Evolutionary conservation across 2,113 vertebrate species (phyloP).

Genomic region (Carlito syrichta): DNA sequence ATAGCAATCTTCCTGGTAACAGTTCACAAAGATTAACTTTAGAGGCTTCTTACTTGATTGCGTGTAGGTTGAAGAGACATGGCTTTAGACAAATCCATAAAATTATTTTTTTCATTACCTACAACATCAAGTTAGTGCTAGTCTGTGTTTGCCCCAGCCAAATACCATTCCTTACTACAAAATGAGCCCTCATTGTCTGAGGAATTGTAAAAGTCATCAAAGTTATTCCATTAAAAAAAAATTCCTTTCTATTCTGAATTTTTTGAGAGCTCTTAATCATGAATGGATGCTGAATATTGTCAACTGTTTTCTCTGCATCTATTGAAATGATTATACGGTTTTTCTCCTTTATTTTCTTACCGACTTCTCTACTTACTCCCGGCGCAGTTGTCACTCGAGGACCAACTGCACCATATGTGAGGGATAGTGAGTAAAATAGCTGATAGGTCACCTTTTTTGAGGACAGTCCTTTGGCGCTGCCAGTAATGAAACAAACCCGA

Average conservation of each 20-base stretch:
- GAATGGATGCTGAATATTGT: background rate
- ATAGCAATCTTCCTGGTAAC: background rate
- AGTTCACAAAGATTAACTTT: constrained; percentile 33
- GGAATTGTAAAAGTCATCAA: constrained; percentile 27
- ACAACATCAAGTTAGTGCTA: constrained; percentile 20
- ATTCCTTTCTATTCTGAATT: background rate
- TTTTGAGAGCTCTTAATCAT: background rate
- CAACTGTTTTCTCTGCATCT: background rate
- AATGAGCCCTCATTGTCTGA: constrained; percentile 12
- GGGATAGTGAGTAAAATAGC: background rate
- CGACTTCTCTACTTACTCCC: background rate
- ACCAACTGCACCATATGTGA: background rate
- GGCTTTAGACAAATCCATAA: constrained; percentile 51
- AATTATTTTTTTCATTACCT: constrained; percentile 30
- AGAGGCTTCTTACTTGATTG: constrained; percentile 5
- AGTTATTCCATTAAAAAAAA: constrained; percentile 48
- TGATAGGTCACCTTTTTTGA: background rate
- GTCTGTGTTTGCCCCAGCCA: constrained; percentile 14
- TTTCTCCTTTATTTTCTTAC: background rate
- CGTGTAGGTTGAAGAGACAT: constrained; percentile 1
- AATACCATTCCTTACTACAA: background rate
- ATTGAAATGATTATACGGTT: background rate
- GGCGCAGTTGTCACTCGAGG: background rate
- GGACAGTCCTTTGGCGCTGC: background rate
- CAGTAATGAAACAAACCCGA: background rate